Evolutionary conservation across 2,797 vertebrate species (phyloP).

Genomic region (Anisognathus igniventris): DNA sequence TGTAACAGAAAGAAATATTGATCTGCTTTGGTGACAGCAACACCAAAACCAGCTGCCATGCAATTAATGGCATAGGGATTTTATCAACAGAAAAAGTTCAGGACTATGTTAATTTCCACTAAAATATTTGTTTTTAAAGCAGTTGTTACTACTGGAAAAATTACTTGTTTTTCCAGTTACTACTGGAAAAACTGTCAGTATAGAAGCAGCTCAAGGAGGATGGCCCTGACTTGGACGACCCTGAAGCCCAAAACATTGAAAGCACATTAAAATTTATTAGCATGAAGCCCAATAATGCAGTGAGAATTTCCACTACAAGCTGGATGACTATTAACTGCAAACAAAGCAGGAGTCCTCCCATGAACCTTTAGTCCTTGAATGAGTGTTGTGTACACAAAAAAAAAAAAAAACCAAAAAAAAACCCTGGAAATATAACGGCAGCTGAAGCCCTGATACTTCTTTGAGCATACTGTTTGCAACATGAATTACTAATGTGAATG

Average conservation of each 20-base stretch:
- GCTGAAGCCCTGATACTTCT: neutral
- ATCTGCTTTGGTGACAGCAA: neutral
- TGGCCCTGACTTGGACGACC: neutral
- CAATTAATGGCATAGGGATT: neutral
- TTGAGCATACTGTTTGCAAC: neutral
- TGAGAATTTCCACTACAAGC: neutral
- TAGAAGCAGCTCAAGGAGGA: neutral
- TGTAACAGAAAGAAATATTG: neutral
- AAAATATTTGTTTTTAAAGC: neutral
- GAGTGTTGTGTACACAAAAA: neutral
- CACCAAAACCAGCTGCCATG: neutral
- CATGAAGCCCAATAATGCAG: neutral
- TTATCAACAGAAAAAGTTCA: neutral
- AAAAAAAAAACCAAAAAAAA: neutral
- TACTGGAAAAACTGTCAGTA: neutral
- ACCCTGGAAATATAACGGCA: neutral
- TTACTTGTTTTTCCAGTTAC: neutral
- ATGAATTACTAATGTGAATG: neutral
- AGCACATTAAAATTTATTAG: constrained; percentile 6
- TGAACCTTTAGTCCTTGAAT: neutral
- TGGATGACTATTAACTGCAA: neutral
- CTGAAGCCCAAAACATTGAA: neutral
- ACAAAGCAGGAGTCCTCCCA: neutral
- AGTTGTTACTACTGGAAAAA: neutral
- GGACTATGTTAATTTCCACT: neutral